These are phyloP conservation scores for Dendrophyllia cribrosa DNA, from an alignment of 64 coral and sea anemone species.

Conservation along the genomic window DNA sequence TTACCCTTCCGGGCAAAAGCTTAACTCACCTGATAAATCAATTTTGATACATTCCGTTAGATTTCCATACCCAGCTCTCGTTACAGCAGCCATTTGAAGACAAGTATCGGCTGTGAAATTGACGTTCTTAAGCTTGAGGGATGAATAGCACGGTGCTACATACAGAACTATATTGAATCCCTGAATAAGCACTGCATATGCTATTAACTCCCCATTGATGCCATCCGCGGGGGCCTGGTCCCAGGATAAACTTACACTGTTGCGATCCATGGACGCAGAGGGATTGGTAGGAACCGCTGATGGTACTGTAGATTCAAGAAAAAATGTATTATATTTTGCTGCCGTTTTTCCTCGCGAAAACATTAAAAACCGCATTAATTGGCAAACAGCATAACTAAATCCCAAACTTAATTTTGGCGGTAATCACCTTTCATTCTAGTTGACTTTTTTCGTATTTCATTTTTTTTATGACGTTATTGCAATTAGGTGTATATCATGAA, in stretches of 20 bases:
- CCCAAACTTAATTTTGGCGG: slow-evolving; percentile 63
- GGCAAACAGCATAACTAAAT: slow-evolving; percentile 48
- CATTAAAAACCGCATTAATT: background rate
- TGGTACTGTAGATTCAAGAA: slow-evolving; percentile 36
- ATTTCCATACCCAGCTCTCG: background rate
- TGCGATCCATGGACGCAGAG: background rate
- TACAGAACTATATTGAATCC: background rate
- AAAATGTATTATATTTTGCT: background rate
- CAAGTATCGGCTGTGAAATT: slow-evolving; percentile 8
- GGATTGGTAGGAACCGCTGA: background rate
- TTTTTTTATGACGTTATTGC: no score
- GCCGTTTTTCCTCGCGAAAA: background rate
- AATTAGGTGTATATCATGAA: no score
- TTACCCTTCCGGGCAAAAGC: background rate
- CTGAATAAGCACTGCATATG: background rate
- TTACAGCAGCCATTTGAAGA: slow-evolving; percentile 36
- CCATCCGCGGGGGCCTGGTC: background rate
- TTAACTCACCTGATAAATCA: background rate
- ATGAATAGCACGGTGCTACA: background rate
- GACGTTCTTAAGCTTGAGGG: background rate
- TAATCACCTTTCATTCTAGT: slow-evolving; percentile 6
- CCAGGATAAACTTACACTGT: slow-evolving; percentile 29
- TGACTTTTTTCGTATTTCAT: no score
- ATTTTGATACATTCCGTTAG: background rate
- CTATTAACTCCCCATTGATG: background rate